Percentiles rank a stretch among this genome's conserved stretches.
Evolutionary conservation across 2,797 vertebrate species (phyloP).

Genomic region (Rhynchotus rufescens): DNA sequence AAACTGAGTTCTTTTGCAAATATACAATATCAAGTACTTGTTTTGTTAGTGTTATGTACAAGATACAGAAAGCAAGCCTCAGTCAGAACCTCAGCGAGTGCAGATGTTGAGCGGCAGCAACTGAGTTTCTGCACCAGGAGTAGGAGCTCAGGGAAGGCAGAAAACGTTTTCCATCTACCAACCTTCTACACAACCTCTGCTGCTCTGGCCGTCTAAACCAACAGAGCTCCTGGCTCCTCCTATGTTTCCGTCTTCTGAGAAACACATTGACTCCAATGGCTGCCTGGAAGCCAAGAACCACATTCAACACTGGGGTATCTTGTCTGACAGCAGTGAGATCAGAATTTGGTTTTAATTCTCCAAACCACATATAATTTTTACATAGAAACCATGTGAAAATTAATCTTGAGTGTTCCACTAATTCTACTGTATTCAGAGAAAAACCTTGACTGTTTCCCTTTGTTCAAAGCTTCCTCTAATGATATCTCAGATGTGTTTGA

Average conservation of each 20-base stretch:
- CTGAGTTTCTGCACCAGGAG: not conserved
- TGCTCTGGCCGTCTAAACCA: constrained; percentile 9
- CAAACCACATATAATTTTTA: not conserved
- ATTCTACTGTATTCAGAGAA: constrained; percentile 2
- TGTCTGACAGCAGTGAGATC: constrained; percentile 57
- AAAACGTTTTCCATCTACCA: constrained; percentile 34
- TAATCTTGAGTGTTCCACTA: not conserved
- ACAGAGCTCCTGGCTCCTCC: constrained; percentile 43
- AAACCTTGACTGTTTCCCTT: not conserved
- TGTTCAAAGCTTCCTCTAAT: not conserved
- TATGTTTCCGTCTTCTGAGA: constrained; percentile 28
- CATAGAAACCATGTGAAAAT: constrained; percentile 19
- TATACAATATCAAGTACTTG: not conserved
- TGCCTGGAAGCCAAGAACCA: constrained; percentile 51
- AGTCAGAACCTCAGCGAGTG: not conserved
- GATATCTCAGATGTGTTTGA: not conserved
- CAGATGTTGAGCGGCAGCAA: not conserved
- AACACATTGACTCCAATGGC: constrained; percentile 7
- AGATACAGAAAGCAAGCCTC: not conserved
- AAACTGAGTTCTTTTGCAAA: not conserved
- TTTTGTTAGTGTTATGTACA: not conserved
- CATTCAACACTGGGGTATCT: constrained; percentile 43
- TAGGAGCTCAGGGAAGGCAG: not conserved
- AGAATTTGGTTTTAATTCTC: constrained; percentile 49
- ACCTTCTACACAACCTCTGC: not conserved